Base-by-base conservation (phyloP, 2,888 invertebrate species). In the Biston betularia region DNA sequence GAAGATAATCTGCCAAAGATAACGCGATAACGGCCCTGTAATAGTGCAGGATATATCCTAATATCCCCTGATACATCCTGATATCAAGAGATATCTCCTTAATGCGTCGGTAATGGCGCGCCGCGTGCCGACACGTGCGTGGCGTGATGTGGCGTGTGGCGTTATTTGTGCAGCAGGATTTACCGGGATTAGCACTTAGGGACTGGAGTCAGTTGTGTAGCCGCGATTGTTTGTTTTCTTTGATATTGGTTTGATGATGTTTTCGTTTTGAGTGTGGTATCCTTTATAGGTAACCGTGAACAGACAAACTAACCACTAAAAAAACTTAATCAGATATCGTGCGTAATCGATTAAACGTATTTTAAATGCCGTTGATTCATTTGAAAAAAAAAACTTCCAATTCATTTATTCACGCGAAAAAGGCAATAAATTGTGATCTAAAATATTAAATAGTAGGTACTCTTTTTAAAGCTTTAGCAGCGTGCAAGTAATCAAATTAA, bases 101-200 rank as follows among this genome's bases (percentile, higher is more conserved):
- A 63, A 68, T 55, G 67, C 48, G 63, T 35, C 15, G 14, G 61
- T 87, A 89, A 92, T 90, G 79, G 87, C 65, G 6, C 55, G 84
- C 57, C 91, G 83, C 90, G 91, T 81, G 92, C 50, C 85, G 70
- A 82, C 57, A 60, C 66, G 66, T 62, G n/a, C 57, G 53, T 42
- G 86, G 82, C 85, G 89, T 87, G 87, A 63, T 61, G 77, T 79
- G 77, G 79, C 75, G 78, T 70, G 64, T 66, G 57, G 75, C 72
- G 77, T 73, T 89, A 87, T 89, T 88, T 89, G 88, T 81, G 81
- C 77, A 70, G 78, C 69, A 78, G 80, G 83, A 81, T 81, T 86
- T 82, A 89, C 86, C 84, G 81, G 89, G 90, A 90, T 92, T 91
- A 92, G 88, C 92, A 92, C 92, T 92, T 88, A 88, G 83, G 81